Base-by-base conservation (phyloP, 2,113 vertebrate species). In the Peucedramus taeniatus region DNA sequence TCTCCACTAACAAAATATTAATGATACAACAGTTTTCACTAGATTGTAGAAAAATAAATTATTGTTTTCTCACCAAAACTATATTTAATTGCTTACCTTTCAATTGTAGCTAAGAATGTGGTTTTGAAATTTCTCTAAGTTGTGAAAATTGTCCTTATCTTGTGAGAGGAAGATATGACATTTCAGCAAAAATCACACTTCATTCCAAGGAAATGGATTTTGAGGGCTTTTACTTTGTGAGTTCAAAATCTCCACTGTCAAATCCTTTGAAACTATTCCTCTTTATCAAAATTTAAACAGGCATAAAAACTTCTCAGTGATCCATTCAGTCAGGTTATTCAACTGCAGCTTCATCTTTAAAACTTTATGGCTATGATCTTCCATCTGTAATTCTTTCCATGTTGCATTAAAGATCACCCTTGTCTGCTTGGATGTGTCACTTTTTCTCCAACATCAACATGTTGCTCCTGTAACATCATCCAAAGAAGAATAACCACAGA, bases 281-380 rank as follows among this genome's bases (percentile, higher is more conserved):
- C 54, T 80, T 87, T 86, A 96, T 91, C 90, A 95, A 95, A 83
- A 88, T 90, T 95, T 92, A 75, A 95, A 81, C 33, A 90, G 79
- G 19, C 81, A 71, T 81, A 64, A 86, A 95, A 93, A 68, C 11
- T 83, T 91, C 63, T 60, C 42, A 51, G 54, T 90, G 54, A 75
- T 92, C 95, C 59, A 40, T 47, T 93, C 79, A 74, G 42, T 88
- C 84, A 94, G 40, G 60, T 70, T 90, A 39, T 9, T 33, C 82
- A 85, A 54, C 40, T 77, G 64, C 39, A 86, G 21, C 27, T 80
- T 88, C 45, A 69, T 93, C 76, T 92, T 92, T 90, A 95, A 93
- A 95, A 88, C 30, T 78, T 90, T 68, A 95, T 71, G 59, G 20
- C 47, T 81, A 39, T 1, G 2, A 39, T 75, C 23, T 83, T 96